Evolutionary conservation across 2,113 vertebrate genomes (phyloP), one percentile per base, ranked within the genome.

Genomic region (Pterocles burchelli): DNA sequence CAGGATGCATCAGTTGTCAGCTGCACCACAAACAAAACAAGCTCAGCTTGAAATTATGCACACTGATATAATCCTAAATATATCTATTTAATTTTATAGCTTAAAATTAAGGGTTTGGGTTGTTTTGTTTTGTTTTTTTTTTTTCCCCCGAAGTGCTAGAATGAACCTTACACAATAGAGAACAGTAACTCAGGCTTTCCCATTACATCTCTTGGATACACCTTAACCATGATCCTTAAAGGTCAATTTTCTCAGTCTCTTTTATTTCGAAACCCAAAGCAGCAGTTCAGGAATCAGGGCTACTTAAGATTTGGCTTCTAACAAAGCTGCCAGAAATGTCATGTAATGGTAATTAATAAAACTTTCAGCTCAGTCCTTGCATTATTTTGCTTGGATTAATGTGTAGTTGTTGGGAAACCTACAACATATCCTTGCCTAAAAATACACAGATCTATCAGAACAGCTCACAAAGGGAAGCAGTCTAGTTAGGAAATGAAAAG

Each of bases 331-430:
- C 74, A 90, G 33, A 66, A 77, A 43, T 41, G 22, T n/a, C 55
- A 79, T 4, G 13, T 22, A 70, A 67, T 25, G 21, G 71, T 58
- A 65, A 48, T 31, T 34, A 62, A 73, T 43, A 51, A 75, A 87
- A 68, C 59, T 72, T 91, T n/a, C 46, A 75, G 51, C 58, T 89
- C 20, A 49, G 36, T 34, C 61, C 31, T 67, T 63, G 31, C 26
- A 61, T 45, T 89, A 51, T 65, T 95, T 92, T 82, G 41, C 31
- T 46, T 49, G 20, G n/a, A 65, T 71, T 82, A 61, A 61, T 12
- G 10, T 49, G 66, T 7, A 58, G 46, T 17, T 70, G 7, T 88
- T 58, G 29, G 58, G 48, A 93, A 93, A 71, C 11, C 19, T 51
- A 48, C n/a, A 70, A 0, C 28, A 51, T n/a, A 33, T 83, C 46